These are phyloP conservation scores for Tragelaphus eurycerus DNA, from an alignment of 2,797 vertebrate species.

Conservation along the genomic window DNA sequence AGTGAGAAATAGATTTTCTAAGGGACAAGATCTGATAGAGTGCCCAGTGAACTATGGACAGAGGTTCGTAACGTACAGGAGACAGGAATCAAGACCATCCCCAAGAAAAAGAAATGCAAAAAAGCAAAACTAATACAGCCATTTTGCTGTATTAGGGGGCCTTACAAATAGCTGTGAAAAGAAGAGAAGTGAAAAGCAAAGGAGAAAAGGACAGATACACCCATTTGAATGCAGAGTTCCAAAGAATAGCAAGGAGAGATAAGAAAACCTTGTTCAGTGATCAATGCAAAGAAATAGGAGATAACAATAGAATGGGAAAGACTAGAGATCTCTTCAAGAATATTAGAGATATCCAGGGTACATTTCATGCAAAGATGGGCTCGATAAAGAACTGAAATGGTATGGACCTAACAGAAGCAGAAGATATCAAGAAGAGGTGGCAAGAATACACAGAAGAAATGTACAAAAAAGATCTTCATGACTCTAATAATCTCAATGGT, in stretches of 20 bases:
- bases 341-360: background rate
- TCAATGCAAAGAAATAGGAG: background rate
- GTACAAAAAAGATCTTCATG: background rate
- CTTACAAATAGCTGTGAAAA: background rate
- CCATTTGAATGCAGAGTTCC: background rate
- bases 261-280: background rate
- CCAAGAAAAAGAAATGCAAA: background rate
- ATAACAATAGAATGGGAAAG: background rate
- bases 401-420: background rate
- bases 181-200: background rate
- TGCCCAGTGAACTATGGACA: fast-evolving
- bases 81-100: background rate
- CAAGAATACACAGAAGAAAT: background rate
- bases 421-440: background rate
- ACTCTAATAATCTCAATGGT: background rate
- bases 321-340: background rate
- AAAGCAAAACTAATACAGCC: background rate
- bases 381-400: background rate
- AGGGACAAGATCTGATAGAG: background rate
- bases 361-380: background rate
- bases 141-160: background rate
- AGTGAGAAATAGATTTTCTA: background rate
- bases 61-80: fast-evolving
- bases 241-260: background rate
- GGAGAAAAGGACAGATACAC: background rate